These are phyloP conservation scores for Terrapene triunguis DNA, from an alignment of 2,113 vertebrate genomes.

Conservation along the genomic window DNA sequence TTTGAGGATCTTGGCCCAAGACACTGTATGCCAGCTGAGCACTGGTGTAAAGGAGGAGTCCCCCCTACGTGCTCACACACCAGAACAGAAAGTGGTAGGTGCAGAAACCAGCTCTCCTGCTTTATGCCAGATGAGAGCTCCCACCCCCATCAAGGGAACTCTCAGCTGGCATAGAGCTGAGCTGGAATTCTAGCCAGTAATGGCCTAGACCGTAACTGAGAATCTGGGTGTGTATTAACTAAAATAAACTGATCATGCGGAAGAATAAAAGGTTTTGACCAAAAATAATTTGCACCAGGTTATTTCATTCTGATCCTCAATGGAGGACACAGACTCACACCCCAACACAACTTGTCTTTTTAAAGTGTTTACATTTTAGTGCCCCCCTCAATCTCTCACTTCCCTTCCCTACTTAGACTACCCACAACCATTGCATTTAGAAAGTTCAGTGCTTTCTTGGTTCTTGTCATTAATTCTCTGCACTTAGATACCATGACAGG, in stretches of 20 bases:
- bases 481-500: neutral
- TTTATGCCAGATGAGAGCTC: neutral
- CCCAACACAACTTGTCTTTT: neutral
- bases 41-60: neutral
- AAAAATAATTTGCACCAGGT: neutral
- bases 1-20: neutral
- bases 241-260: neutral
- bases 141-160: neutral
- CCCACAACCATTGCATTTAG: neutral
- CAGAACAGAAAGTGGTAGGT: neutral
- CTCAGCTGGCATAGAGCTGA: neutral
- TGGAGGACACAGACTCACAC: neutral
- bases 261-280: neutral
- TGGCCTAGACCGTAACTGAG: neutral
- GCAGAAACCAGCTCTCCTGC: neutral
- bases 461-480: neutral
- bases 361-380: neutral
- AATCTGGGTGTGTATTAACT: neutral
- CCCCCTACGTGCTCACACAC: neutral
- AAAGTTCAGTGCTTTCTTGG: neutral
- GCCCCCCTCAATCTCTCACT: neutral
- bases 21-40: neutral
- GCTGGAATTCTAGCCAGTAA: neutral
- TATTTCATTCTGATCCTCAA: neutral
- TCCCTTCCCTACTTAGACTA: neutral